phyloP scores from a whole-genome alignment of 2,888 invertebrate genomes.

The Leptopilina myrica region DNA sequence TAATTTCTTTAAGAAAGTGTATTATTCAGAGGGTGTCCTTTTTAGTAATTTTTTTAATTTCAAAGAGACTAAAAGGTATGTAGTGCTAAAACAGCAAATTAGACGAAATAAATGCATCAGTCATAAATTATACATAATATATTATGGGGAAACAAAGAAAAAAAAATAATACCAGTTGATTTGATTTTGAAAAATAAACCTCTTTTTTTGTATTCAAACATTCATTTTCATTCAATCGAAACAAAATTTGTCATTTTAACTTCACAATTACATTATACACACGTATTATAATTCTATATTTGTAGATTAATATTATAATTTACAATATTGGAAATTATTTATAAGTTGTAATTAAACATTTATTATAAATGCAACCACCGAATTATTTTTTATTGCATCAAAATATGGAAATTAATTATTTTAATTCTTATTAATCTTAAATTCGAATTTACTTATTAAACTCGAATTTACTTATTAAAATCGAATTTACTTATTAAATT shows the following conservation, averaged over 20 bases:
- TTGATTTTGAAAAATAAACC: constrained; percentile 22
- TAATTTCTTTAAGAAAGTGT: constrained; percentile 1
- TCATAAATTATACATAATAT: constrained; percentile 6
- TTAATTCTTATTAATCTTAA: no score
- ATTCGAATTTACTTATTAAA: no score
- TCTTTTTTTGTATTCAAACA: constrained; percentile 21
- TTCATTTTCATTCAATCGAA: not conserved
- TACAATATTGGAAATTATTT: no score
- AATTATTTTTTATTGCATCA: no score
- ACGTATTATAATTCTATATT: no score
- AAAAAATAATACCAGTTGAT: not conserved
- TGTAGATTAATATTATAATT: no score
- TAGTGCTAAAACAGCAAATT: constrained; percentile 13
- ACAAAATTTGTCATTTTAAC: not conserved
- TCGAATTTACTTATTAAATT: no score
- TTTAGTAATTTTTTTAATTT: constrained; percentile 24
- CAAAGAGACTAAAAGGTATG: constrained; percentile 3
- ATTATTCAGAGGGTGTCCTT: constrained; percentile 5
- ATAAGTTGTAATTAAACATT: no score
- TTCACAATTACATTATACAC: no score
- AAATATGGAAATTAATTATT: no score
- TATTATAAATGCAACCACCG: no score
- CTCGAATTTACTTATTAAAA: no score
- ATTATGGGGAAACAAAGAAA: not conserved
- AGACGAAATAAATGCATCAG: constrained; percentile 25